These are phyloP conservation scores for Cephus nigrinus DNA, from an alignment of 2,888 invertebrate species.

Conservation along the genomic window DNA sequence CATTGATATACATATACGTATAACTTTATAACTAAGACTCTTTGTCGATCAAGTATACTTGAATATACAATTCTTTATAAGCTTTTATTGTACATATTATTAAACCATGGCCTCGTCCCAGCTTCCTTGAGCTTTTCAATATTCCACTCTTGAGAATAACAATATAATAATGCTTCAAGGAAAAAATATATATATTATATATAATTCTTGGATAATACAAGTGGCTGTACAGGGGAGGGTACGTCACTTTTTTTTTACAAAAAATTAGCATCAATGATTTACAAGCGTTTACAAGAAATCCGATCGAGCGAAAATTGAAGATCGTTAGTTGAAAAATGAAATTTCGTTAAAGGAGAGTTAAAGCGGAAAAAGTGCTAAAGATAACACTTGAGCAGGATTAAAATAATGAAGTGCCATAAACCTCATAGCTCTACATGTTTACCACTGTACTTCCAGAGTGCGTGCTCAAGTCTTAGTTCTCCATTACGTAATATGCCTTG, in stretches of 20 bases:
- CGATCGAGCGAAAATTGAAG: background rate
- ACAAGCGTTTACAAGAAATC: background rate
- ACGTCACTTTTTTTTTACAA: background rate
- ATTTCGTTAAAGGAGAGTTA: background rate
- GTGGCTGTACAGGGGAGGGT: background rate
- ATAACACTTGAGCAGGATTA: background rate
- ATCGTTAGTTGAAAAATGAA: background rate
- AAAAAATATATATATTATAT: background rate
- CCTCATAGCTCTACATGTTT: background rate
- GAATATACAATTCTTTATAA: background rate
- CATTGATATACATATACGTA: background rate
- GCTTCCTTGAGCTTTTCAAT: background rate
- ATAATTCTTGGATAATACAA: background rate
- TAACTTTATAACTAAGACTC: background rate
- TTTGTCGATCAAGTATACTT: background rate
- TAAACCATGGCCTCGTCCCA: background rate
- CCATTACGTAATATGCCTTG: background rate
- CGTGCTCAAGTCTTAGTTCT: background rate
- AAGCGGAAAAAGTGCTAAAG: background rate
- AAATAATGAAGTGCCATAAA: background rate
- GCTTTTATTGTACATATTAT: background rate
- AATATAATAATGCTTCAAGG: background rate
- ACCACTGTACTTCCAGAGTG: background rate
- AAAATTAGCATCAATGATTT: background rate
- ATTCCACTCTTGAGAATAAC: background rate